Conservation (phyloP, 2,888 invertebrate species). For the Aproaerema taeniolella region DNA sequence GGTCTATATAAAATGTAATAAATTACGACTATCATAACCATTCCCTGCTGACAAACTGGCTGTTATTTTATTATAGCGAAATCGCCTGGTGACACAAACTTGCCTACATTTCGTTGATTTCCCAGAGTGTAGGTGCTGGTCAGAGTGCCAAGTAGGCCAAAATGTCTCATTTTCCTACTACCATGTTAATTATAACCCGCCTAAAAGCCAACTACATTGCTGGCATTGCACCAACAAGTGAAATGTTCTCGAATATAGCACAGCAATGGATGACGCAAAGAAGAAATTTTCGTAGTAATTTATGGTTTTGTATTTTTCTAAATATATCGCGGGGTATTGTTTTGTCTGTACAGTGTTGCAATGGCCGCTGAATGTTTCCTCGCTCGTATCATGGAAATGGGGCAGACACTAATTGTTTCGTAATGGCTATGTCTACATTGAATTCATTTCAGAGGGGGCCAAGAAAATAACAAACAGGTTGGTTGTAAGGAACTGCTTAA, state of each 20-base stretch:
- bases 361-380: slow-evolving; percentile 60
- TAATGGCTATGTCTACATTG: slow-evolving; percentile 28
- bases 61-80: slow-evolving; percentile 8
- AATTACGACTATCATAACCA: no score
- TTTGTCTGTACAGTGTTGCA: slow-evolving; percentile 65
- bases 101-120: slow-evolving; percentile 48
- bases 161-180: slow-evolving; percentile 47
- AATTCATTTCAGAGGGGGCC: no score
- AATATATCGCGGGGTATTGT: slow-evolving; percentile 58
- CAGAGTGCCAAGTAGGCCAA: slow-evolving; percentile 66
- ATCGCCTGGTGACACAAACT: slow-evolving; percentile 31
- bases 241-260: no score
- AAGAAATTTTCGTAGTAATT: no score
- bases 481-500: no score
- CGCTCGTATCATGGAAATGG: slow-evolving; percentile 48
- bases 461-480: no score
- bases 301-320: slow-evolving; percentile 33
- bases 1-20: no score
- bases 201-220: no score
- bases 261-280: no score
- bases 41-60: no score
- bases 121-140: slow-evolving; percentile 45
- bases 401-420: slow-evolving; percentile 52
- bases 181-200: slow-evolving; percentile 27
- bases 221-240: no score